Evolutionary conservation across 2,113 vertebrate species (phyloP).

Genomic region (Spea multiplicata): DNA sequence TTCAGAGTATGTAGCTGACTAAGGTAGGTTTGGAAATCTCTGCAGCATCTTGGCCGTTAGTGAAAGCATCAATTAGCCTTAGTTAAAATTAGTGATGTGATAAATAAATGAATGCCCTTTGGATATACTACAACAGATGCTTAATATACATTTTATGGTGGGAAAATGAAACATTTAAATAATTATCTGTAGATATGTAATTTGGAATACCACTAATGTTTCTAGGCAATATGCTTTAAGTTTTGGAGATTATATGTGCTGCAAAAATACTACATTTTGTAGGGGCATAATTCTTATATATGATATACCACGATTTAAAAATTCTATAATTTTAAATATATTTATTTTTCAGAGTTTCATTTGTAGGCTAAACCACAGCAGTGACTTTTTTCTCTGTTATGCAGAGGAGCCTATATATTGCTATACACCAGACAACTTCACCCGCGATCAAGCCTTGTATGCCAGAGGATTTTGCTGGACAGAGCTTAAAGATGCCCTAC

Average conservation of each 20-base stretch:
- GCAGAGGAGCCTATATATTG: constrained; percentile 99
- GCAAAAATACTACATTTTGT: background rate
- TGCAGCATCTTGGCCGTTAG: too few relatives aligned
- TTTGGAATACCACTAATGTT: too few relatives aligned
- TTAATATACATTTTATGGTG: too few relatives aligned
- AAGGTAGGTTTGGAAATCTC: too few relatives aligned
- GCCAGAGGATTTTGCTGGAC: constrained; percentile 99
- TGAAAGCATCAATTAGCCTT: too few relatives aligned
- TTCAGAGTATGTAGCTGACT: too few relatives aligned
- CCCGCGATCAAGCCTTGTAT: constrained; percentile 96
- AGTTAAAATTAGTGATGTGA: too few relatives aligned
- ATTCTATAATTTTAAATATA: constrained; percentile 59
- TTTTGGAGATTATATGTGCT: background rate
- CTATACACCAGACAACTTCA: constrained; percentile 99
- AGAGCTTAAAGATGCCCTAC: constrained; percentile 90
- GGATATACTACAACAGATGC: too few relatives aligned
- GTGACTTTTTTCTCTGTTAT: constrained; percentile 74
- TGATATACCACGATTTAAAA: constrained; percentile 53
- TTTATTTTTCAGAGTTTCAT: constrained; percentile 72
- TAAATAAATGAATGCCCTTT: too few relatives aligned
- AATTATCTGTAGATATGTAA: too few relatives aligned
- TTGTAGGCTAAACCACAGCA: constrained; percentile 70
- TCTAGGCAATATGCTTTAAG: background rate
- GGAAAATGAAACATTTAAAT: too few relatives aligned
- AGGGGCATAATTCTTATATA: constrained; percentile 44